Evolutionary conservation across 2,888 invertebrate genomes (phyloP), one percentile per base, ranked within the genome.

Genomic region (Pinctada fucata): DNA sequence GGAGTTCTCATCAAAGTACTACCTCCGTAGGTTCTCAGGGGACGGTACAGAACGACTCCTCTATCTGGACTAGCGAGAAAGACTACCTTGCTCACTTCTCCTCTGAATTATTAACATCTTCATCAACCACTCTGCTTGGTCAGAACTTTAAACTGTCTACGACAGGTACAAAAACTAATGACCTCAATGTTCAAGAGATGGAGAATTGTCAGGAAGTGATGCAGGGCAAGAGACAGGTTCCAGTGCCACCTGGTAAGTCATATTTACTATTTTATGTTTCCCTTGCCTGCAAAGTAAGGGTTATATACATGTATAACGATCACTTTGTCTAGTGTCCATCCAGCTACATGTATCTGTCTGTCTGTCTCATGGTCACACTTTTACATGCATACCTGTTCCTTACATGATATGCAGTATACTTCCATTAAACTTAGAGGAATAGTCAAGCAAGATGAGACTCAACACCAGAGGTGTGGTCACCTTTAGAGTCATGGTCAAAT

Each of bases 71-170:
- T 16, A 85, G 82, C 16, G 80, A 84, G 48, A 85, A 82, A 51
- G 87, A 87, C 71, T 87, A 85, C 52, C 84, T 90, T 13, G 89
- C 88, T 13, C 82, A 87, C 71, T 85, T 90, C 78, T 90, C 90
- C 2, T 88, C 89, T 0, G 89, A 90, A 80, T 81, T 90, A 8
- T 88, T 90, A 82, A 88, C 90, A 82, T 89, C 90, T 3, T 84
- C 86, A 13, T 88, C 90, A n/a, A 87, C 86, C 78, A 88, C 87
- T 77, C 89, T 90, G 69, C 82, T 89, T 31, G 88, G 89, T 49
- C 87, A 88, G 67, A 88, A 87, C 78, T 80, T 88, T 67, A 84
- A 85, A 72, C 81, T 85, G 5, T 82, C 85, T 8, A 81, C 83
- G 52, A 83, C 82, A 52, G 82, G 71, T 13, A 64, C 76, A 52